Conservation (phyloP, 2,113 vertebrate genomes). For the Platanista minor region DNA sequence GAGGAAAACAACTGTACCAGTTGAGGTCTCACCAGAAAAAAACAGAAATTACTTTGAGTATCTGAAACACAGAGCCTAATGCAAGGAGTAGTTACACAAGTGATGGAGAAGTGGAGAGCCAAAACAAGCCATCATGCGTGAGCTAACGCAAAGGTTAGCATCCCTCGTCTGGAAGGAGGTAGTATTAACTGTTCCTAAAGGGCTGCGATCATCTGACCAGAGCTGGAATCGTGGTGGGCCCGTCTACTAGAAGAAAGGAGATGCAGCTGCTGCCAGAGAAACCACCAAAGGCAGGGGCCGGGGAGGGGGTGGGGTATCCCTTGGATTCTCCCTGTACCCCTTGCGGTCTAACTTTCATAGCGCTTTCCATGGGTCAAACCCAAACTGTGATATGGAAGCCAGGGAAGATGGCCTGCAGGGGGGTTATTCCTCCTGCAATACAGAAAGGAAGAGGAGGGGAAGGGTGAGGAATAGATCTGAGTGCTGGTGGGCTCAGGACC, state of each 20-base stretch:
- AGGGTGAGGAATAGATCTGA: background rate
- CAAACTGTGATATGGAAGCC: background rate
- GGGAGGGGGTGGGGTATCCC: background rate
- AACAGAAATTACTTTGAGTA: background rate
- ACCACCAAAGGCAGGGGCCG: background rate
- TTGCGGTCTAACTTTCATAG: background rate
- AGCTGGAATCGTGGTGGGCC: background rate
- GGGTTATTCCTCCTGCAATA: background rate
- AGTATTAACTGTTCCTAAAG: background rate
- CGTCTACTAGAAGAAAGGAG: background rate
- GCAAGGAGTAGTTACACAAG: background rate
- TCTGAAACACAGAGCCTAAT: background rate
- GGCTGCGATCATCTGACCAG: background rate
- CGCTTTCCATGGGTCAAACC: background rate
- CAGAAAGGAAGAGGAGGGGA: background rate
- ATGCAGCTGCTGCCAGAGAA: background rate
- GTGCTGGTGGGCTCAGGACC: background rate
- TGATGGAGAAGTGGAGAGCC: background rate
- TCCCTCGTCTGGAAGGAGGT: background rate
- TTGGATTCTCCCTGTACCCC: background rate
- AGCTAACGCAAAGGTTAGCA: background rate
- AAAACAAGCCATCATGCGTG: background rate
- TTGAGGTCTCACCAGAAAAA: background rate
- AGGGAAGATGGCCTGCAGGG: background rate
- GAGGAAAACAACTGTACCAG: background rate